Percentiles rank a stretch among this genome's conserved stretches.
Conservation (phyloP, 2,888 invertebrate species). For the Reticulitermes lucifugus region DNA sequence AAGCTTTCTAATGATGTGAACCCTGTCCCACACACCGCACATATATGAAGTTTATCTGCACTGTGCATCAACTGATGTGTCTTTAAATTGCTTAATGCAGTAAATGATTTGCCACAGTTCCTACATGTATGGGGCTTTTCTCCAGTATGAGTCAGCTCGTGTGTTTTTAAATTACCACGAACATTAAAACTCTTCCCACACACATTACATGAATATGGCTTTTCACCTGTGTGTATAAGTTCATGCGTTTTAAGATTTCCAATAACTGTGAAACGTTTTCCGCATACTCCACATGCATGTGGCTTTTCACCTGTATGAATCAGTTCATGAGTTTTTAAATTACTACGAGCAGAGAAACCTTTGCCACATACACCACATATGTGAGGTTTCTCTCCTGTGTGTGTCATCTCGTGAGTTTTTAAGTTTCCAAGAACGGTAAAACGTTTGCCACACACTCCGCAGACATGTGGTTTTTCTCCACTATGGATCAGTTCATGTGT, state of each 20-base stretch:
- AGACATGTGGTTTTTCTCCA: slow-evolving; percentile 52
- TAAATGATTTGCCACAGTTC: slow-evolving; percentile 18
- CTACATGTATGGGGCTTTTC: slow-evolving; percentile 24
- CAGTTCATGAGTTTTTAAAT: slow-evolving; percentile 56
- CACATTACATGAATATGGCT: slow-evolving; percentile 15
- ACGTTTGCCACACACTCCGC: slow-evolving; percentile 37
- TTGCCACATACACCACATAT: slow-evolving; percentile 55
- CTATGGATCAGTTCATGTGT: slow-evolving; percentile 57
- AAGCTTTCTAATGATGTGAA: slow-evolving; percentile 13
- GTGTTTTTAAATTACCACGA: slow-evolving; percentile 29
- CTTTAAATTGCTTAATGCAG: slow-evolving; percentile 13
- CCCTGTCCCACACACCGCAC: slow-evolving; percentile 24
- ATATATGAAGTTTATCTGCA: slow-evolving; percentile 30
- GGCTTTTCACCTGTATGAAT: slow-evolving; percentile 57
- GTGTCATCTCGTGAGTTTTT: slow-evolving; percentile 45
- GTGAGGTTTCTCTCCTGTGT: slow-evolving; percentile 55
- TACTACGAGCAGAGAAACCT: slow-evolving; percentile 55
- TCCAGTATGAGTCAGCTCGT: slow-evolving; percentile 32
- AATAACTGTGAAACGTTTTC: slow-evolving; percentile 44
- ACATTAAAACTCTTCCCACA: slow-evolving; percentile 37
- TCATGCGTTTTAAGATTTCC: slow-evolving; percentile 27
- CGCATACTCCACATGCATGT: slow-evolving; percentile 55
- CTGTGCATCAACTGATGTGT: slow-evolving; percentile 22
- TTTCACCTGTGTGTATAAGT: slow-evolving; percentile 31
- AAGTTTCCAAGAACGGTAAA: slow-evolving; percentile 45